These are phyloP conservation scores for Trachemys scripta DNA, from an alignment of 2,113 vertebrate genomes.

Conservation along the genomic window DNA sequence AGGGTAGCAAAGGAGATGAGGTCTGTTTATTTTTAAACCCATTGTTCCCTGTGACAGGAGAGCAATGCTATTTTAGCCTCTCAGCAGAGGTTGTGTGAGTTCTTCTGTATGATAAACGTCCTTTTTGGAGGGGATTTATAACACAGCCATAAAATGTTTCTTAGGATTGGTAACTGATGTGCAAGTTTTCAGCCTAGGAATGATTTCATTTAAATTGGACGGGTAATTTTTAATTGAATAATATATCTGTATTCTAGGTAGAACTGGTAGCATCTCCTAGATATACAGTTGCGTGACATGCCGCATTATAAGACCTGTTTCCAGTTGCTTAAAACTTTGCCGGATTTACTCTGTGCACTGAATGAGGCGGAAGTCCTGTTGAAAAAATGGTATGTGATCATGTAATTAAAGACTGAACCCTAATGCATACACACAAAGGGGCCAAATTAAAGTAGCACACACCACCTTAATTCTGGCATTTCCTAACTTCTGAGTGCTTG, in stretches of 20 bases:
- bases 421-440: background rate
- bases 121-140: background rate
- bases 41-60: accelerated
- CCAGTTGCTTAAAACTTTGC: background rate
- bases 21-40: conserved; percentile 14
- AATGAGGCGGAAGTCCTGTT: background rate
- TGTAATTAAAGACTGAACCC: background rate
- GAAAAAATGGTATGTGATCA: background rate
- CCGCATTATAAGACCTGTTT: background rate
- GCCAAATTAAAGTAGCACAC: background rate
- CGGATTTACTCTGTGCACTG: background rate
- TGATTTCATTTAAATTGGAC: background rate
- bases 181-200: background rate
- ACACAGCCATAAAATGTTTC: background rate
- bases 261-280: background rate
- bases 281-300: too few species aligned
- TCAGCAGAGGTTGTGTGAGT: background rate
- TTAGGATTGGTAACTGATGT: background rate
- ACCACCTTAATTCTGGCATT: background rate
- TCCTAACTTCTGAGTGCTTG: background rate
- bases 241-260: background rate
- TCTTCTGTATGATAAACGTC: background rate
- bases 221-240: background rate
- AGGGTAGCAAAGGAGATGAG: background rate
- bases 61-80: background rate